Conservation (phyloP, 1,140 invertebrate genomes). For the Mactra quadrangularis region DNA sequence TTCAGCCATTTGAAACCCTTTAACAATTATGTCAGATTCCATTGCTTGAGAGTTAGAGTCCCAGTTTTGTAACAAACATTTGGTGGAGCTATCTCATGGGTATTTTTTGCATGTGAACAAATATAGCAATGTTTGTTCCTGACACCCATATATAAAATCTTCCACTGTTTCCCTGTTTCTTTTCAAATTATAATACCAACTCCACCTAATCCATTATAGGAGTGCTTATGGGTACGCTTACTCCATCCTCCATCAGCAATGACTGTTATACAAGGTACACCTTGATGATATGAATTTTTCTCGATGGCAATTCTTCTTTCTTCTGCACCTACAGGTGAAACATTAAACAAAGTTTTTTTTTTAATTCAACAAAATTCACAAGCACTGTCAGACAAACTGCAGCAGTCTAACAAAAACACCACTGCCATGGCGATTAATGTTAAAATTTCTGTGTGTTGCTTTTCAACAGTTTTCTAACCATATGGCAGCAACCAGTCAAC, state of each 20-base stretch:
- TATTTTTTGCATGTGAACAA: constrained; percentile 63
- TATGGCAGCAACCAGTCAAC: too few relatives aligned
- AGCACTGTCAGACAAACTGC: too few relatives aligned
- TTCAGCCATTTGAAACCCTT: not conserved
- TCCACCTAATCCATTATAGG: constrained; percentile 62
- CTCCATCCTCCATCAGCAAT: constrained; percentile 60
- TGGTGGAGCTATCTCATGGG: constrained; percentile 71
- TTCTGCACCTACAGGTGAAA: constrained; percentile 31
- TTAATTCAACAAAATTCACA: too few relatives aligned
- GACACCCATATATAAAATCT: constrained; percentile 80
- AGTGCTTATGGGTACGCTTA: constrained; percentile 53
- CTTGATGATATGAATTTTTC: constrained; percentile 1
- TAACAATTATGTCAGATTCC: not conserved
- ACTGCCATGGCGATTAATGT: too few relatives aligned
- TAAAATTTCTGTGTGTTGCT: too few relatives aligned
- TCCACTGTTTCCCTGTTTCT: constrained; percentile 77
- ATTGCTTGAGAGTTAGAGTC: constrained; percentile 13
- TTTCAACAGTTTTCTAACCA: too few relatives aligned
- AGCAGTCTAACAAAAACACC: too few relatives aligned
- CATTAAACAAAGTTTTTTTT: too few relatives aligned
- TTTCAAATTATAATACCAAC: constrained; percentile 78
- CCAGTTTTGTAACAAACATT: constrained; percentile 71
- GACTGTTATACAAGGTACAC: constrained; percentile 51
- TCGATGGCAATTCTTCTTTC: constrained; percentile 17
- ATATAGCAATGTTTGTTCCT: constrained; percentile 82